phyloP scores from a whole-genome alignment of 2,888 invertebrate genomes.

The Ichneumon xanthorius region DNA sequence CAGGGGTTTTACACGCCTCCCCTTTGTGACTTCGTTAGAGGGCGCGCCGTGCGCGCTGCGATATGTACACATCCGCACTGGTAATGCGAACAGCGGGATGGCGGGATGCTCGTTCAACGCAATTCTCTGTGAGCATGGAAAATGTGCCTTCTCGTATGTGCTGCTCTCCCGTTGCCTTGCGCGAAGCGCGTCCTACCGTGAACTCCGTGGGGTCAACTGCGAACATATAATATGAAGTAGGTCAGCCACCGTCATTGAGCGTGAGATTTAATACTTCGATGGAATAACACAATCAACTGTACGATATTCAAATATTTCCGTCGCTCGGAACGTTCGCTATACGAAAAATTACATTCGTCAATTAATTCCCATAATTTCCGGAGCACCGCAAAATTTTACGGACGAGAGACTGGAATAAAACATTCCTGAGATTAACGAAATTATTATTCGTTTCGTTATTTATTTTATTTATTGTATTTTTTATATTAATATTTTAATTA shows the following conservation, averaged over 20 bases:
- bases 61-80: conserved; percentile 8
- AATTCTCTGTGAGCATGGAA: conserved; percentile 68
- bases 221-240: conserved; percentile 43
- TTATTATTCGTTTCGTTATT: no score
- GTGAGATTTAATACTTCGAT: conserved; percentile 23
- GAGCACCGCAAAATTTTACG: no score
- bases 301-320: neutral
- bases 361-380: no score
- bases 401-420: no score
- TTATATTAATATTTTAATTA: no score
- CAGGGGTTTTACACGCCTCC: conserved; percentile 17
- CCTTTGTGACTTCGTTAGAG: conserved; percentile 56
- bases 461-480: no score
- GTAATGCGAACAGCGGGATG: conserved; percentile 41
- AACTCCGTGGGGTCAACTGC: conserved; percentile 24
- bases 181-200: conserved; percentile 16
- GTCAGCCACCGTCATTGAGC: conserved; percentile 3
- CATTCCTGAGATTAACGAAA: no score
- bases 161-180: neutral
- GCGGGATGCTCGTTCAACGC: conserved; percentile 31
- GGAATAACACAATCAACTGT: neutral
- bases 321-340: neutral
- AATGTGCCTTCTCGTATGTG: conserved; percentile 45
- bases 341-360: neutral
- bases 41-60: neutral